Base-by-base conservation (phyloP, 2,113 vertebrate species). In the Indicator indicator region DNA sequence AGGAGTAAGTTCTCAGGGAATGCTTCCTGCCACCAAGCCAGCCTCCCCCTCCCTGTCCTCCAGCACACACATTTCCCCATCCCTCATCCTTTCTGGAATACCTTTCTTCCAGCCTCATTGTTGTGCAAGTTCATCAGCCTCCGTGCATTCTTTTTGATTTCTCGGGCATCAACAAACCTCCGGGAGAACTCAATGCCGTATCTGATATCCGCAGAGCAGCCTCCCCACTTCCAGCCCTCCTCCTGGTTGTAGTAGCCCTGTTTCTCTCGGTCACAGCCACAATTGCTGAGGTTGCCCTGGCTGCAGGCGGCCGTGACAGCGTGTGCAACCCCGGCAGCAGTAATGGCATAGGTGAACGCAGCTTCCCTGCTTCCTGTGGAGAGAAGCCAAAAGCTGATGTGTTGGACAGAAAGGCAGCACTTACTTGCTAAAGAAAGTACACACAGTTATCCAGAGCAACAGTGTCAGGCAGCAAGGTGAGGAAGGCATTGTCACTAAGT, bases 71-170 rank as follows among this genome's bases (percentile, higher is more conserved):
- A 2, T 28, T 83, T 72, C 82, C 94, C 91, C 95, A 93, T 93
- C 81, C 89, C 97, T 71, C 12, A 0, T 83, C 80, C 91, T 92
- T 77, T 88, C 96, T 96, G 73, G 59, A 96, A 95, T 98, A 99
- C 99, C 99, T 99, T 99, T 97, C 99, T 98, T 94, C 99, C 99
- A 5, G 99, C 99, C 97, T 99, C 99, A 30, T 99, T 99, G 98
- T 99, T 99, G 98, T 99, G 99, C 79, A 99, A 98, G 98, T 99
- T 99, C 99, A 99, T 99, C 91, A 99, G 98, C 83, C 99, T 98
- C 36, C 99, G 97, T 12, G 99, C 99, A 33, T 99, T 99, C 97
- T 99, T 99, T 98, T 98, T 99, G 91, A 99, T 99, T 98, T 99
- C 99, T 2, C 99, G 98, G 69, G 99, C 99, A 30, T 99, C 99